These are phyloP conservation scores for Linyphia triangularis DNA, from an alignment of 2,888 invertebrate species.

Conservation along the genomic window DNA sequence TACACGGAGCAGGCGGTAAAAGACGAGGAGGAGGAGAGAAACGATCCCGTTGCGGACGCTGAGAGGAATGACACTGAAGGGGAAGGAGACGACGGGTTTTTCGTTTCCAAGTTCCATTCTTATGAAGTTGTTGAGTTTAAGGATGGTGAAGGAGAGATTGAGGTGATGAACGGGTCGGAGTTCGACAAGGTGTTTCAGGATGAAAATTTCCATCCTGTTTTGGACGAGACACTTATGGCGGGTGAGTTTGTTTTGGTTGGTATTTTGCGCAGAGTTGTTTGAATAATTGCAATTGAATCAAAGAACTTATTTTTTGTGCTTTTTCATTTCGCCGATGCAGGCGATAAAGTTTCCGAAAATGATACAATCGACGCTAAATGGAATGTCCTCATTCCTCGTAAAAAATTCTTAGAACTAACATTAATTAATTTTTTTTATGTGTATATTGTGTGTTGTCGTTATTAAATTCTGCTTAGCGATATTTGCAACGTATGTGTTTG, in stretches of 20 bases:
- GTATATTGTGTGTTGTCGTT: too few relatives aligned
- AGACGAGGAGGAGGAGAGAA: neutral
- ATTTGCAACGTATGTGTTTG: too few relatives aligned
- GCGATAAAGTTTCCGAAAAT: too few relatives aligned
- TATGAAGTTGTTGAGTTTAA: neutral
- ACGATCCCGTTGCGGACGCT: neutral
- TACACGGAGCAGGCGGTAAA: neutral
- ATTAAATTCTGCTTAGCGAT: too few relatives aligned
- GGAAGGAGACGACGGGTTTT: neutral
- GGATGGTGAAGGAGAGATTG: neutral
- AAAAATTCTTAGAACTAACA: too few relatives aligned
- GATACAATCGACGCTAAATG: too few relatives aligned
- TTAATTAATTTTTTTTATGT: neutral
- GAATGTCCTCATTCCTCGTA: too few relatives aligned
- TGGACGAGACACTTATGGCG: slow-evolving; percentile 20
- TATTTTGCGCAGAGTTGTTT: neutral
- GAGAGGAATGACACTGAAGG: neutral
- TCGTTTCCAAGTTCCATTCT: neutral
- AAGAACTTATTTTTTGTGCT: neutral
- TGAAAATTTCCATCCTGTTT: neutral
- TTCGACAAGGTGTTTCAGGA: neutral
- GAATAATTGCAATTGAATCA: neutral
- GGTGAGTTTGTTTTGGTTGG: neutral
- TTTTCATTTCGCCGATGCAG: too few relatives aligned
- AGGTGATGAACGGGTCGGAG: neutral